Base-by-base conservation (phyloP, 2,888 invertebrate genomes). In the Athalia rosae region DNA sequence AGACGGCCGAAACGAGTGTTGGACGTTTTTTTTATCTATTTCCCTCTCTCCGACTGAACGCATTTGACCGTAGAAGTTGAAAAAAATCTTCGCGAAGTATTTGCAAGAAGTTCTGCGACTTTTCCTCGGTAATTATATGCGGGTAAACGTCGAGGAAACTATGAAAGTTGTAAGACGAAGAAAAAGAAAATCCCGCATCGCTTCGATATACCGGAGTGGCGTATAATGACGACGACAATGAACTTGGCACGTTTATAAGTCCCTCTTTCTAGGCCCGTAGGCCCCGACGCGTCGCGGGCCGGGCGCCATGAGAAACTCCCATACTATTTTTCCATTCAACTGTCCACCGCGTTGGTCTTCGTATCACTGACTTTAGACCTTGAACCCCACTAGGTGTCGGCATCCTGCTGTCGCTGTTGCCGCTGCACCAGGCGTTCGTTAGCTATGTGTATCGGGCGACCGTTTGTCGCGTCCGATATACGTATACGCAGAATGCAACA, bases 261-360 rank as follows among this genome's bases (percentile, higher is more conserved):
- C 50, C 50, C 7, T 11, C 8, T 79, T 80, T 28, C 28, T 28
- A 28, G 28, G 28, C 2, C 28, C 28, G 28, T 28, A 28, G 28
- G 28, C 28, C 28, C 28, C 28, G 28, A 28, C 0, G 28, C 28
- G 0, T 28, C 71, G 80, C 69, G 83, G 82, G 85, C 80, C 78
- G 76, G 85, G 84, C 85, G 82, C 76, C 84, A 84, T 86, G 87
- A 82, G 87, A 87, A 87, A 82, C 80, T 87, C 87, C 82, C 87
- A 86, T 83, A 83, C 77, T 79, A 80, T 78, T 84, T 84, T 85
- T 86, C 59, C 61, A 74, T 74, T 61, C 74, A 74, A 74, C 59
- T 48, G 74, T 61, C 74, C 74, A 61, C 28, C 74, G 50, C 61
- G 48, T 74, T 61, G 48, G 47, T 59, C 74, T 47, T 74, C 74